phyloP scores from a whole-genome alignment of 2,113 vertebrate species.

The Orthonyx spaldingii region DNA sequence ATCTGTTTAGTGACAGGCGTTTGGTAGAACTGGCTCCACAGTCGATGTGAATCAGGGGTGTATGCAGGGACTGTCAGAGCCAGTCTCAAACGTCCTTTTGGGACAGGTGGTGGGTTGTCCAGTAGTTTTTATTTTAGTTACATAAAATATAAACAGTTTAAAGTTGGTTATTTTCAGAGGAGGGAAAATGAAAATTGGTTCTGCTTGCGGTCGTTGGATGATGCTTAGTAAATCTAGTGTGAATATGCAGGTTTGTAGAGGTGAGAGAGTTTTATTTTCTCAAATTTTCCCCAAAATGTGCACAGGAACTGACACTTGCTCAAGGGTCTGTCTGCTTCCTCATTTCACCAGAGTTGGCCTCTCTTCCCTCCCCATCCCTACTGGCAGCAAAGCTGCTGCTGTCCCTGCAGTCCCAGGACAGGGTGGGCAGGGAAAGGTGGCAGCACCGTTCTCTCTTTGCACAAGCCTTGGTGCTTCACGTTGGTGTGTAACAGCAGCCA shows the following conservation, averaged over 20 bases:
- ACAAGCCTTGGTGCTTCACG: background rate
- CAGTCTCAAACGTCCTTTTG: background rate
- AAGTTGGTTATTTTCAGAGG: background rate
- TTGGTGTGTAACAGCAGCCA: background rate
- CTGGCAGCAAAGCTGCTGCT: background rate
- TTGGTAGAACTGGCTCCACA: background rate
- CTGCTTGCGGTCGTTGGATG: background rate
- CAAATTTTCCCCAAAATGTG: background rate
- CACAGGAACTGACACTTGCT: background rate
- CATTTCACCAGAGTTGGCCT: background rate
- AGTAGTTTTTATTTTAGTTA: background rate
- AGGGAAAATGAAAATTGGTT: background rate
- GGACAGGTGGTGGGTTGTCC: background rate
- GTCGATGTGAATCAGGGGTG: fast-evolving
- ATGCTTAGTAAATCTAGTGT: background rate
- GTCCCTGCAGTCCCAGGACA: background rate
- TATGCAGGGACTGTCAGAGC: background rate
- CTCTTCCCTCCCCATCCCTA: background rate
- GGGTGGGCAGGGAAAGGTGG: background rate
- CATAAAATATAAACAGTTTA: background rate
- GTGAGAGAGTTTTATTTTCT: background rate
- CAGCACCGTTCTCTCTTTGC: background rate
- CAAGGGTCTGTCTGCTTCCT: background rate
- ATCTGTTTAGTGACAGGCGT: background rate
- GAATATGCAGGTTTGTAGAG: background rate